Base-by-base conservation (phyloP, 2,113 vertebrate species). In the Glareola pratincola region DNA sequence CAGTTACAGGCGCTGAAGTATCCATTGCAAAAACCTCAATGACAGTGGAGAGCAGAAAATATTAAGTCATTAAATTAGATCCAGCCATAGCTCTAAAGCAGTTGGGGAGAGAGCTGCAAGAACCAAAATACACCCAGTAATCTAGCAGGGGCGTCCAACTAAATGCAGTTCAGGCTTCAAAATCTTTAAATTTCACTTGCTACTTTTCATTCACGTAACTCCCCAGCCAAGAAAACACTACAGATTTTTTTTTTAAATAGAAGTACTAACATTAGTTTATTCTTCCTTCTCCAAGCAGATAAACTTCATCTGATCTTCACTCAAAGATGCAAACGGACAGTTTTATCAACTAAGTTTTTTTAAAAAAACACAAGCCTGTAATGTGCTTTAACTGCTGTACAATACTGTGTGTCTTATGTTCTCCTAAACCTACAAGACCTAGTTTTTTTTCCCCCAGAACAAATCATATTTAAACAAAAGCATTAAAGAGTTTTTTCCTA, bases 221-320 rank as follows among this genome's bases (percentile, higher is more conserved):
- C 22, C n/a, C 17, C 43, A 32, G 39, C 29, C 24, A 82, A 37
- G 34, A 75, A 85, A 88, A 72, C 2, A 8, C 51, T 45, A 10
- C 26, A 67, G 57, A 6, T 8, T 0, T n/a, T 18, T 18, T 34
- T 39, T 53, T 47, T 10, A 2, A 27, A 2, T 3, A 54, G 22
- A 29, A 82, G 5, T 12, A 63, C 12, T 75, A 75, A 29, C 26
- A 18, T 30, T 29, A 45, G 20, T 37, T 67, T 81, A 12, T 22
- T 17, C 47, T 37, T 90, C 41, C 71, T 80, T 26, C 41, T 90
- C 71, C 27, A 59, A 57, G 51, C 48, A 85, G 39, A 26, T 32
- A 23, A 1, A 1, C 7, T 76, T 51, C 51, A 77, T 10, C 19
- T 77, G 37, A 36, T 50, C 45, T 14, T 39, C 43, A 63, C 14